These are phyloP conservation scores for Ornithorhynchus anatinus DNA, from an alignment of 2,113 vertebrate species.

Conservation along the genomic window DNA sequence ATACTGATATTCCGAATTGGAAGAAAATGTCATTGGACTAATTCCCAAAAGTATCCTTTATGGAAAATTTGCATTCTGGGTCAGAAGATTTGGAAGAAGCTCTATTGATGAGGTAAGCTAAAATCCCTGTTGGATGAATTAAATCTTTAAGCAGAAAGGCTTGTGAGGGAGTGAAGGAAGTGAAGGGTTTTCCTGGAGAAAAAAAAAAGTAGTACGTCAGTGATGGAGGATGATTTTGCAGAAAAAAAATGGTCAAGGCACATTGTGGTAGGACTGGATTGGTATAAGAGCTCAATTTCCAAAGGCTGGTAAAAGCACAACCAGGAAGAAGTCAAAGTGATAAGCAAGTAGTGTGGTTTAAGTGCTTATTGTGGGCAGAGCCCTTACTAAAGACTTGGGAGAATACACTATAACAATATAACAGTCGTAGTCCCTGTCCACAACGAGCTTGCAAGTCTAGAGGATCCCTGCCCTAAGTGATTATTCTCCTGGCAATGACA, in stretches of 20 bases:
- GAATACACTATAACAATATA: no score
- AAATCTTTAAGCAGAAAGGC: constrained; percentile 35
- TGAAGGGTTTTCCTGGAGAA: constrained; percentile 16
- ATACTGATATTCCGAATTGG: constrained; percentile 40
- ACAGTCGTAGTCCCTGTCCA: no score
- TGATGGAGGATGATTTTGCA: background rate
- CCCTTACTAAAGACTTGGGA: no score
- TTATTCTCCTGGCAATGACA: background rate
- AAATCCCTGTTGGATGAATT: constrained; percentile 32
- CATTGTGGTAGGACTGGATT: constrained; percentile 17
- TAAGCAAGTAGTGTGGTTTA: no score
- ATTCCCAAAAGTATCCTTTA: background rate
- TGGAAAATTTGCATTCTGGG: background rate
- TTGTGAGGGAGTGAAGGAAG: constrained; percentile 25
- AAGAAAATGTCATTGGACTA: constrained; percentile 20
- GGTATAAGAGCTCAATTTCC: constrained; percentile 31
- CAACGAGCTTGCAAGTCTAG: no score
- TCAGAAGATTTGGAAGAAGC: constrained; percentile 13
- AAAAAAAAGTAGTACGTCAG: constrained; percentile 25
- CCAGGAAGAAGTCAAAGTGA: background rate
- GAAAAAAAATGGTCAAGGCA: background rate
- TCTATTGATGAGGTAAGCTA: constrained; percentile 24
- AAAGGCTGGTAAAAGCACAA: constrained; percentile 35
- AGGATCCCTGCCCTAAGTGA: background rate
- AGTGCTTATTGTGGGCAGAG: no score